Conservation (phyloP, 2,888 invertebrate species). For the Formica aserva region DNA sequence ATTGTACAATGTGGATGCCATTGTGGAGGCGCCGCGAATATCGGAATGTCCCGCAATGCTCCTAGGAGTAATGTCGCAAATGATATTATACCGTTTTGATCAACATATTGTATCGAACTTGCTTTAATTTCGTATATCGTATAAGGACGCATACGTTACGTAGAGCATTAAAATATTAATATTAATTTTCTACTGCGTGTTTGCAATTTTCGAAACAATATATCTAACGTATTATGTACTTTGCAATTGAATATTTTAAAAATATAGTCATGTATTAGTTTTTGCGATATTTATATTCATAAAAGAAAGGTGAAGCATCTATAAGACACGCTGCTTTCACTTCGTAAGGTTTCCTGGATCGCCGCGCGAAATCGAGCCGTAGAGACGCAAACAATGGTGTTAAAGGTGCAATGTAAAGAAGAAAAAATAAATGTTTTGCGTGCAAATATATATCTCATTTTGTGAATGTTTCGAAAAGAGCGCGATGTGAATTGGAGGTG, state of each 20-base stretch:
- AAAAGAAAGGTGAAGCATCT: conserved; percentile 56
- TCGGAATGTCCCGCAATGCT: conserved; percentile 52
- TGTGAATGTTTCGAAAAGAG: background rate
- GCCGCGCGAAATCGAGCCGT: conserved; percentile 9
- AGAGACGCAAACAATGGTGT: background rate
- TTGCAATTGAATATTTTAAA: background rate
- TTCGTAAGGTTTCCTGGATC: conserved; percentile 56
- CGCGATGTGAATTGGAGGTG: background rate
- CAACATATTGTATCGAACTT: background rate
- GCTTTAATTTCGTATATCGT: background rate
- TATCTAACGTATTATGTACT: background rate
- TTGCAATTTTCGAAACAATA: background rate
- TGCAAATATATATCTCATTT: background rate
- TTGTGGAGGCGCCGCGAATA: conserved; percentile 50
- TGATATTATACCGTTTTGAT: conserved; percentile 26
- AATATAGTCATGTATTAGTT: background rate
- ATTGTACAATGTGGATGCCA: conserved; percentile 55
- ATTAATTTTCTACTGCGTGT: background rate
- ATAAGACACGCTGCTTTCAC: conserved; percentile 58
- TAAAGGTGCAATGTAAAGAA: background rate
- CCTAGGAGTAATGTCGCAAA: conserved; percentile 3
- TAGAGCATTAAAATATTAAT: background rate
- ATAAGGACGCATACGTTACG: background rate
- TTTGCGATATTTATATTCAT: conserved; percentile 4
- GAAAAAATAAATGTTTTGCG: background rate